Evolutionary conservation across 2,797 vertebrate species (phyloP).

Genomic region (Myotis planiceps): DNA sequence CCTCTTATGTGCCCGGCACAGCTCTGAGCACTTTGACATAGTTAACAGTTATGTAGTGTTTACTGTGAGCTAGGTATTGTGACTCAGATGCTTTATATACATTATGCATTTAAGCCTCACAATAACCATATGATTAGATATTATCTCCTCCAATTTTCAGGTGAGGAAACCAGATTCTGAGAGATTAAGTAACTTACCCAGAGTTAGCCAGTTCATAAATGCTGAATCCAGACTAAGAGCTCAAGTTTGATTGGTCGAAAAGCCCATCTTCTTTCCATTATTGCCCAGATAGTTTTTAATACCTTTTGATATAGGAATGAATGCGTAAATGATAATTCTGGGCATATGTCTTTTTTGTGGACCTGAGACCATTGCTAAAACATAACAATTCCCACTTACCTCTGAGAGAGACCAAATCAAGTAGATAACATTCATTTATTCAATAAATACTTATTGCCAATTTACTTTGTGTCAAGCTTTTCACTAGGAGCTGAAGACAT

Average conservation of each 20-base stretch:
- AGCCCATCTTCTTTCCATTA: neutral
- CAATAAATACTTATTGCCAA: neutral
- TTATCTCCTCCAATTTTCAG: neutral
- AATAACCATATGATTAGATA: neutral
- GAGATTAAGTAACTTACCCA: neutral
- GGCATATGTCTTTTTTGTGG: neutral
- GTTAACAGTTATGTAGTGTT: neutral
- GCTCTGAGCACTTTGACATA: neutral
- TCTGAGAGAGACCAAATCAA: neutral
- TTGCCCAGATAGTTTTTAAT: neutral
- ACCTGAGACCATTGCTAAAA: neutral
- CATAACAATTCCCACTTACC: neutral
- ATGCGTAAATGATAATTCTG: neutral
- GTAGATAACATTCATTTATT: neutral
- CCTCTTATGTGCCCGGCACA: neutral
- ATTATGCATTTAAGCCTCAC: neutral
- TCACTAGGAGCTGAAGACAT: neutral
- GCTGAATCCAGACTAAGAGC: neutral
- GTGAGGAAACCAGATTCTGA: slow-evolving; percentile 14
- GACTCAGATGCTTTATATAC: neutral
- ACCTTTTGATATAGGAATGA: neutral
- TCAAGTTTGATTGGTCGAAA: neutral
- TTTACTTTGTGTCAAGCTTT: neutral
- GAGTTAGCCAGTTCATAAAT: neutral
- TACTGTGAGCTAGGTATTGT: neutral